A percentile compares a stretch with the other conserved stretches of the same genome.
Evolutionary conservation across 2,888 invertebrate species (phyloP).

Genomic region (Cephus spinipes): DNA sequence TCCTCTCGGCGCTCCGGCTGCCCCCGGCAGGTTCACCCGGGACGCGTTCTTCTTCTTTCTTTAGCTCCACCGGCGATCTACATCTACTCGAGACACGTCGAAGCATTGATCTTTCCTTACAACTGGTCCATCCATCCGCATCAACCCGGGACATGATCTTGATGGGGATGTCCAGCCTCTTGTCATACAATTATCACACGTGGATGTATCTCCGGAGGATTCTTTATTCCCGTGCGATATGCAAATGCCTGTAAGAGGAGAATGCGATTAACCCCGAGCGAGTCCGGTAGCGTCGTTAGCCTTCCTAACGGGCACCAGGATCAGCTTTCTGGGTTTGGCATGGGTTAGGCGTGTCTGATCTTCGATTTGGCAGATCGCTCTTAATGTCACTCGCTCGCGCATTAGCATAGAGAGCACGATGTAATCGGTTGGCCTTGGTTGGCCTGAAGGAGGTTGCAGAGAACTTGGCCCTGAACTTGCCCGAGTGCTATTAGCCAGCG

Average conservation of each 20-base stretch:
- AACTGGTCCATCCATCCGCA: background rate
- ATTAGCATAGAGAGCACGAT: slow-evolving; percentile 40
- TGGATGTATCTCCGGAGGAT: background rate
- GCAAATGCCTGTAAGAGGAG: background rate
- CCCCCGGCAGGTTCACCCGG: slow-evolving; percentile 41
- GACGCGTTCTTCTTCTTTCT: slow-evolving; percentile 14
- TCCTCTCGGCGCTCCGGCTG: slow-evolving; percentile 68
- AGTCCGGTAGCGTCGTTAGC: background rate
- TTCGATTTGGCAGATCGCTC: background rate
- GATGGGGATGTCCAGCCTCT: background rate
- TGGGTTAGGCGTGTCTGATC: background rate
- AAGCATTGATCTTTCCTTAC: background rate
- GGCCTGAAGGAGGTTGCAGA: slow-evolving; percentile 40
- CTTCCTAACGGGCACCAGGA: background rate
- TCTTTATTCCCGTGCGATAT: background rate
- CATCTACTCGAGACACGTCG: background rate
- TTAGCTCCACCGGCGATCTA: slow-evolving; percentile 8
- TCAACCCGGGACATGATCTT: background rate
- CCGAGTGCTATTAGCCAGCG: slow-evolving; percentile 11
- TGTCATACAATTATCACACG: no score
- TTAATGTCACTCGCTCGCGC: background rate
- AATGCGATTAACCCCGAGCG: background rate
- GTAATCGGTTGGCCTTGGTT: slow-evolving; percentile 39
- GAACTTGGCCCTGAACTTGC: slow-evolving; percentile 59
- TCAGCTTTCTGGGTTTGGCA: slow-evolving; percentile 2